Conservation (phyloP, 2,888 invertebrate species). For the Euplexia lucipara region DNA sequence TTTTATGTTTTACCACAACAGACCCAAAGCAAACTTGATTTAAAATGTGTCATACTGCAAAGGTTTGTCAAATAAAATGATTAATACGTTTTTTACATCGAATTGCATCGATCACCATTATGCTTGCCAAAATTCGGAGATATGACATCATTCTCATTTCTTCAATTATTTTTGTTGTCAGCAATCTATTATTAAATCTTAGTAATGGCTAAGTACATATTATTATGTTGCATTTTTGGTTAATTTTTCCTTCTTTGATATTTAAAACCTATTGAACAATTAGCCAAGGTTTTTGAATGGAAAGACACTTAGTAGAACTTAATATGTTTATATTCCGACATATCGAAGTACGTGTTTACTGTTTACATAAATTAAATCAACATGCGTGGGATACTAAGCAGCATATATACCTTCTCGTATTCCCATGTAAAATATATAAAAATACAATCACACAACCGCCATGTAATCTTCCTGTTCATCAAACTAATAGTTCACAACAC, state of each 20-base stretch:
- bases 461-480: slow-evolving; percentile 45
- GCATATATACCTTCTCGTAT: slow-evolving; percentile 17
- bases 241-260: too few species aligned
- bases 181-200: neutral
- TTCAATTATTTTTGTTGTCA: neutral
- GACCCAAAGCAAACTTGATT: slow-evolving; percentile 31
- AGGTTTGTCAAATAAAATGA: slow-evolving; percentile 38
- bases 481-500: slow-evolving; percentile 56
- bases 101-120: slow-evolving; percentile 13
- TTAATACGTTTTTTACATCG: slow-evolving; percentile 12
- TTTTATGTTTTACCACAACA: slow-evolving; percentile 40
- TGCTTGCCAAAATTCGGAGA: neutral
- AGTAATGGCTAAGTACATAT: neutral
- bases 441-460: slow-evolving; percentile 21
- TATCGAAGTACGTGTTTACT: slow-evolving; percentile 4
- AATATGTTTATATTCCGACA: slow-evolving; percentile 10
- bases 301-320: neutral
- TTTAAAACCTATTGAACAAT: neutral
- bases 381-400: slow-evolving; percentile 21
- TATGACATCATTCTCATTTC: slow-evolving; percentile 25
- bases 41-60: slow-evolving; percentile 39
- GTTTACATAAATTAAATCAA: slow-evolving; percentile 16
- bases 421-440: slow-evolving; percentile 28
- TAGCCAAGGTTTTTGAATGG: neutral
- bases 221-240: neutral